Percentiles rank a stretch among this genome's conserved stretches.
These are phyloP conservation scores for Denticeps clupeoides DNA, from an alignment of 2,797 vertebrate genomes.

Conservation along the genomic window DNA sequence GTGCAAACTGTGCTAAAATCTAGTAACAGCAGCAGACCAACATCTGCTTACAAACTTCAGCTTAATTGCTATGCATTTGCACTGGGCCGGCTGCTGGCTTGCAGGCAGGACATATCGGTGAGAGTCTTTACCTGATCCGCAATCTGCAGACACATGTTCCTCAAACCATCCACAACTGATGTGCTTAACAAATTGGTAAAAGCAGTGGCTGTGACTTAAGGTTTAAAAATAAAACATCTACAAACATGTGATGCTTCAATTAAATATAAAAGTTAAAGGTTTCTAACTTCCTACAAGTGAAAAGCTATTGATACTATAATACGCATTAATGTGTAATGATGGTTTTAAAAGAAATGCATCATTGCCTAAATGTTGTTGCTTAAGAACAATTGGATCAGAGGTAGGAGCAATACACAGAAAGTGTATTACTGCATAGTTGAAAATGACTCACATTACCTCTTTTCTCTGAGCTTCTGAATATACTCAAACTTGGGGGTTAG, in stretches of 20 bases:
- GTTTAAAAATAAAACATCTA: background rate
- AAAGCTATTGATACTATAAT: no score
- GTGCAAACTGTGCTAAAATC: no score
- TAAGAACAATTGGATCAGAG: no score
- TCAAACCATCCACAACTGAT: constrained; percentile 13
- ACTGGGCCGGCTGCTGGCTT: constrained; percentile 8
- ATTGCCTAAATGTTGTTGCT: no score
- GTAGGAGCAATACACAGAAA: no score
- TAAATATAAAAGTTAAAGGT: background rate
- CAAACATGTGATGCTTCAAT: background rate
- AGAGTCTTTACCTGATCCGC: constrained; percentile 33
- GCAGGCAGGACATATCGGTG: background rate
- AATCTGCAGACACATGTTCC: constrained; percentile 33
- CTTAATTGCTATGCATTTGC: no score
- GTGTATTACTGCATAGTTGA: background rate
- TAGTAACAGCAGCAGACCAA: no score
- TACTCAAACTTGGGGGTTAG: constrained; percentile 91
- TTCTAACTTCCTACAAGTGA: no score
- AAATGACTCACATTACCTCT: constrained; percentile 57
- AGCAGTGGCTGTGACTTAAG: constrained; percentile 3
- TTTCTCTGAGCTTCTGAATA: constrained; percentile 83
- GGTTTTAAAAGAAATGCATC: no score
- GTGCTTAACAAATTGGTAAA: constrained; percentile 16
- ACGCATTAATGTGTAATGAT: no score
- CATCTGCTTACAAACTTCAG: no score